phyloP scores from a whole-genome alignment of 2,888 invertebrate genomes.

The Imbricaverruca yamaguchii region DNA sequence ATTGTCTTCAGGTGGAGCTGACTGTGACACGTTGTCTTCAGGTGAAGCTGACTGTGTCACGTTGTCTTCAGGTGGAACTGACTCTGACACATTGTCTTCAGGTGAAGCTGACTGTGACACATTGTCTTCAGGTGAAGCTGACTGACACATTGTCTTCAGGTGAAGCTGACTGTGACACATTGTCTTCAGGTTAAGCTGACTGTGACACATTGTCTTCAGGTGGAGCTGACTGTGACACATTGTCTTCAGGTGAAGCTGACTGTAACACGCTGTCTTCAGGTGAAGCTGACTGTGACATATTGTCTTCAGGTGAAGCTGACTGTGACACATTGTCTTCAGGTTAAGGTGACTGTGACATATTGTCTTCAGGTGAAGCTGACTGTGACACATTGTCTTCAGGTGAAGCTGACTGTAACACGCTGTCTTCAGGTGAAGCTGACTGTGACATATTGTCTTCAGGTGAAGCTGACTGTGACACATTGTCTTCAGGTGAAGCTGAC shows the following conservation, averaged over 20 bases:
- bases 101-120: constrained; percentile 72
- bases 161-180: constrained; percentile 77
- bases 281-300: constrained; percentile 77
- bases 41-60: constrained; percentile 72
- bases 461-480: too few relatives aligned
- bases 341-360: constrained; percentile 77
- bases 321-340: constrained; percentile 41
- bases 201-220: constrained; percentile 41
- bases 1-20: constrained; percentile 55
- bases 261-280: constrained; percentile 41
- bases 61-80: constrained; percentile 55
- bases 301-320: constrained; percentile 58
- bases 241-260: constrained; percentile 58
- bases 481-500: constrained; percentile 58
- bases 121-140: constrained; percentile 55
- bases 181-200: constrained; percentile 58
- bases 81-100: constrained; percentile 50
- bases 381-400: constrained; percentile 41
- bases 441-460: too few relatives aligned
- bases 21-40: constrained; percentile 50
- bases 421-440: too few relatives aligned
- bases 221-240: constrained; percentile 77
- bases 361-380: constrained; percentile 58
- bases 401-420: constrained; percentile 77
- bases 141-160: constrained; percentile 50